A percentile compares a stretch with the other conserved stretches of the same genome.
phyloP scores from a whole-genome alignment of 2,113 vertebrate genomes.

The Hemichromis elongatus region DNA sequence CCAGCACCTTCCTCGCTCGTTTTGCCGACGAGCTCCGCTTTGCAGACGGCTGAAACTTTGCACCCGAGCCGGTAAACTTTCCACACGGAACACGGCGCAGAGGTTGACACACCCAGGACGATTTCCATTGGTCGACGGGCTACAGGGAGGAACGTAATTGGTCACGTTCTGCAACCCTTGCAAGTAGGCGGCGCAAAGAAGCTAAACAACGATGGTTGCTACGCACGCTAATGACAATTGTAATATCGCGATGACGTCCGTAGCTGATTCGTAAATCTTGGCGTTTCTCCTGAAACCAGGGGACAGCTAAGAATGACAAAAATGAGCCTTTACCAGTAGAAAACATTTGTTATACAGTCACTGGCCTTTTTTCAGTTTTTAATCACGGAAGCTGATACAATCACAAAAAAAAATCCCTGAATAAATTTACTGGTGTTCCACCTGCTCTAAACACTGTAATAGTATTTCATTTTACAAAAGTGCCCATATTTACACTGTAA shows the following conservation, averaged over 20 bases:
- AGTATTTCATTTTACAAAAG: background rate
- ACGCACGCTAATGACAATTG: conserved; percentile 29
- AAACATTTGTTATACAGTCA: background rate
- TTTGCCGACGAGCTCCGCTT: conserved; percentile 61
- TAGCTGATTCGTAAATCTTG: background rate
- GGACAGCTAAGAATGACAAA: background rate
- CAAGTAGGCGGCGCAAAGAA: background rate
- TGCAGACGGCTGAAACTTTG: conserved; percentile 96
- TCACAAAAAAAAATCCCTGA: background rate
- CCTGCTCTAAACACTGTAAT: background rate
- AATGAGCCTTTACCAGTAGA: background rate
- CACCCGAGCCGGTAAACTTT: conserved; percentile 96
- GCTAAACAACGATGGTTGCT: conserved; percentile 53
- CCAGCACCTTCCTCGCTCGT: conserved; percentile 13
- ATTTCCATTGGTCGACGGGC: conserved; percentile 27
- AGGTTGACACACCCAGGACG: conserved; percentile 22
- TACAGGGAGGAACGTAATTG: background rate
- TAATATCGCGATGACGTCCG: conserved; percentile 14
- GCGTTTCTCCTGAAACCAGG: background rate
- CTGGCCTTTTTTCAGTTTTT: background rate
- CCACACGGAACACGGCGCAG: conserved; percentile 82
- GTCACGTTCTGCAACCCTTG: background rate
- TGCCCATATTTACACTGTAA: background rate
- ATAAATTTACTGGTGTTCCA: background rate
- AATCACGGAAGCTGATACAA: background rate